phyloP scores from a whole-genome alignment of 1,140 invertebrate species.

The Drosophila rhopaloa region DNA sequence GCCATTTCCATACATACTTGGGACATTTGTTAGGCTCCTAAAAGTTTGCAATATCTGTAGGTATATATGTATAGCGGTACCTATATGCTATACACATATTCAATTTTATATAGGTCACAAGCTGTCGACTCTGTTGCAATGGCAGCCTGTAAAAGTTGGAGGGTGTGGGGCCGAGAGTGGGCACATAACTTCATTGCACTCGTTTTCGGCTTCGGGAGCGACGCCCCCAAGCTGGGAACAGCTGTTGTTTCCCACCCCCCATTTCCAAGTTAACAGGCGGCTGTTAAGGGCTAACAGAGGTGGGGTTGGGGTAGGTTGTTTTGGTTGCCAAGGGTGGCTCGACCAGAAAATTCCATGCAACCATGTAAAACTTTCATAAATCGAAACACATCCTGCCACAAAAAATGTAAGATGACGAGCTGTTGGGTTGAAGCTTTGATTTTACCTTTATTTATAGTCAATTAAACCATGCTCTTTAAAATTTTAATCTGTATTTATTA shows the following conservation, averaged over 20 bases:
- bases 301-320: conserved; percentile 30
- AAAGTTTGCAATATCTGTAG: conserved; percentile 24
- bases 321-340: background rate
- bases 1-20: conserved; percentile 40
- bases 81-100: background rate
- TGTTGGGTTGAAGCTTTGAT: too few species aligned
- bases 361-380: too few species aligned
- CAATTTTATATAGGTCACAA: conserved; percentile 67
- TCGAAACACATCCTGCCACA: too few species aligned
- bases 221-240: conserved; percentile 46
- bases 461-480: too few species aligned
- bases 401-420: too few species aligned
- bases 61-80: conserved; percentile 4
- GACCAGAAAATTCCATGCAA: background rate
- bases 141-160: background rate
- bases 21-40: conserved; percentile 6
- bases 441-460: too few species aligned
- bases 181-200: conserved; percentile 61
- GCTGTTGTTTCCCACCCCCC: conserved; percentile 42
- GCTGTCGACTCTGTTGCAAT: conserved; percentile 53
- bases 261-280: conserved; percentile 31
- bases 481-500: too few species aligned
- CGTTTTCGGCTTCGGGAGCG: conserved; percentile 66
- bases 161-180: conserved; percentile 4
- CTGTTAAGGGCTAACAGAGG: conserved; percentile 23